Evolutionary conservation across 2,797 vertebrate genomes (phyloP).

Genomic region (Urocyon cinereoargenteus): DNA sequence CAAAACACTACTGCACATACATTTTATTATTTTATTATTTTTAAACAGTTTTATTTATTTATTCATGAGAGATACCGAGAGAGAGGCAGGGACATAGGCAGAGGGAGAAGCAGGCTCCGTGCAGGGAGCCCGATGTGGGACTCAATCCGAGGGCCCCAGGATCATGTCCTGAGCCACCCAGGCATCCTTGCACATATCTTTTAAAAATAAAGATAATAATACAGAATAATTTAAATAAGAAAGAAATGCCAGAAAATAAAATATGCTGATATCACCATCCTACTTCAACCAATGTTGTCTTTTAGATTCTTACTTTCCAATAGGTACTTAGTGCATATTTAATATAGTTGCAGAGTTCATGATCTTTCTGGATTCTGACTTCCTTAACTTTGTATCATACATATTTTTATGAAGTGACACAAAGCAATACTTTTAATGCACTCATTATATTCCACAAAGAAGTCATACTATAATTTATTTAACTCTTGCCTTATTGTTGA

Average conservation of each 20-base stretch:
- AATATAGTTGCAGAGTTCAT: neutral
- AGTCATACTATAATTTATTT: neutral
- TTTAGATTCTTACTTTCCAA: neutral
- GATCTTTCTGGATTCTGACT: neutral
- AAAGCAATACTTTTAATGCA: neutral
- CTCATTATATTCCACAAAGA: neutral
- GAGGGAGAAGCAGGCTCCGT: no score
- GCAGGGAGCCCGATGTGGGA: no score
- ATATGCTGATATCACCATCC: neutral
- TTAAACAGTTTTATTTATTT: no score
- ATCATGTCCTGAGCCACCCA: no score
- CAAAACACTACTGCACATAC: neutral
- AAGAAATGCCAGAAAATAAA: neutral
- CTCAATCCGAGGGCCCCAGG: no score
- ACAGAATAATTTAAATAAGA: neutral
- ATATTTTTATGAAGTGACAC: neutral
- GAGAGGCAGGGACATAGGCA: no score
- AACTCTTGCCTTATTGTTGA: neutral
- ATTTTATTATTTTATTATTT: neutral
- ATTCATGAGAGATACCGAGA: no score
- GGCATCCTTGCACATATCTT: neutral
- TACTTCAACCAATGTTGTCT: neutral
- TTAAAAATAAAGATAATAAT: neutral
- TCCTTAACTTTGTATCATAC: neutral
- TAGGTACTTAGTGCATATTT: neutral